Evolutionary conservation across 1,140 invertebrate genomes (phyloP).

Genomic region (Lethrus apterus): DNA sequence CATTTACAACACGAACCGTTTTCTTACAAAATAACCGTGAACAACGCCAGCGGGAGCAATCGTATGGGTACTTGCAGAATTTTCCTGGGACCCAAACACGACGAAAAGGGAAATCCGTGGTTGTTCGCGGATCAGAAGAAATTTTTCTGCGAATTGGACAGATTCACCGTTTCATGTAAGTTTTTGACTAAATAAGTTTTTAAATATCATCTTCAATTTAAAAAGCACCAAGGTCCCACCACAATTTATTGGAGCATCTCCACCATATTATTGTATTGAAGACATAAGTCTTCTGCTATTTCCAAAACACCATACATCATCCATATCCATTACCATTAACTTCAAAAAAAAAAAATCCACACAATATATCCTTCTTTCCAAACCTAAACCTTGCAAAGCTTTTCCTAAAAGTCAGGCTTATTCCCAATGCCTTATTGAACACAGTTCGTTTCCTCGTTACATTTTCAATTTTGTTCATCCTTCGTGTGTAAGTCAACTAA

Average conservation of each 20-base stretch:
- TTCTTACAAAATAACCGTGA: conserved; percentile 46
- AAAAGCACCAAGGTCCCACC: conserved; percentile 1
- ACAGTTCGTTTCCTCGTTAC: no score
- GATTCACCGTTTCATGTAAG: conserved; percentile 47
- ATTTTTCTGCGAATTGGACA: conserved; percentile 52
- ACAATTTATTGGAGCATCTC: conserved; percentile 1
- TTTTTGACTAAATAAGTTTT: conserved; percentile 7
- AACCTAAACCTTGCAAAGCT: no score
- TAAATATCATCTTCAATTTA: not conserved
- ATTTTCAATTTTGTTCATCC: no score
- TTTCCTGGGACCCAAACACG: conserved; percentile 49
- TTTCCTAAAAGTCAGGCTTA: no score
- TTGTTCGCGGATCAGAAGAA: conserved; percentile 45
- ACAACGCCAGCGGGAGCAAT: conserved; percentile 30
- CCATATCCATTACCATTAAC: no score
- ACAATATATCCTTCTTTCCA: no score
- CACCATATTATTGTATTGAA: no score
- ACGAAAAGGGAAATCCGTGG: conserved; percentile 46
- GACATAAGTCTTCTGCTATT: no score
- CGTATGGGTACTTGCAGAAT: conserved; percentile 48
- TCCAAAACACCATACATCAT: no score
- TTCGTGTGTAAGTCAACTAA: no score
- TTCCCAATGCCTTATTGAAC: no score
- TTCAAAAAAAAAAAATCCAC: no score
- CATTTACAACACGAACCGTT: conserved; percentile 60